Evolutionary conservation across 2,113 vertebrate species (phyloP).

Genomic region (Chunga burmeisteri): DNA sequence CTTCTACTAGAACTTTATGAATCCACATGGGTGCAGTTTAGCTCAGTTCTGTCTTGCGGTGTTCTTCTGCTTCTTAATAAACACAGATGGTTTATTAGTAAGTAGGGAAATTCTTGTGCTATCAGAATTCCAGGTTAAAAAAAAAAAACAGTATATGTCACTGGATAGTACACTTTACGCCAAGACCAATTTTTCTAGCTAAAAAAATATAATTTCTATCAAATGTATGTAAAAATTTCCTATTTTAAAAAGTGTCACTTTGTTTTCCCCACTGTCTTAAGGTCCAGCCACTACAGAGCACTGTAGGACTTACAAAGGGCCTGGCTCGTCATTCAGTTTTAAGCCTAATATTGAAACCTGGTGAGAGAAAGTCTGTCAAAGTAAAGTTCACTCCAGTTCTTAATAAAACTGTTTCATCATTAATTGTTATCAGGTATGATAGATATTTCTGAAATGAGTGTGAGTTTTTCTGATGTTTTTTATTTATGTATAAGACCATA

Average conservation of each 20-base stretch:
- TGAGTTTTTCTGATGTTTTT: background rate
- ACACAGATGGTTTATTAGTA: background rate
- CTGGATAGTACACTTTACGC: background rate
- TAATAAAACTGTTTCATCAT: slow-evolving; percentile 91
- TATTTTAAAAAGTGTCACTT: background rate
- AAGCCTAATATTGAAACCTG: slow-evolving; percentile 89
- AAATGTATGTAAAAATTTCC: background rate
- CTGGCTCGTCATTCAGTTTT: slow-evolving; percentile 81
- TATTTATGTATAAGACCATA: background rate
- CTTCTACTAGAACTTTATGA: background rate
- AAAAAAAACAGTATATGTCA: background rate
- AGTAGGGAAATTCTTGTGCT: background rate
- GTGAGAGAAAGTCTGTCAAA: slow-evolving; percentile 87
- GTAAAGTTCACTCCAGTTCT: slow-evolving; percentile 88
- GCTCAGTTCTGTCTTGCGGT: background rate
- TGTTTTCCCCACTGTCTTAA: slow-evolving; percentile 58
- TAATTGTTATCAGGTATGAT: slow-evolving; percentile 94
- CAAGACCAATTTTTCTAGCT: background rate
- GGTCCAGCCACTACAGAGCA: slow-evolving; percentile 82
- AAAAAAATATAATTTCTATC: background rate
- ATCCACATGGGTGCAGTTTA: background rate
- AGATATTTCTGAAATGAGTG: background rate
- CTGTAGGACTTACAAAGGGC: slow-evolving; percentile 83
- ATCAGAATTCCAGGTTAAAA: background rate
- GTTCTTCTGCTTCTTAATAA: background rate